phyloP scores from a whole-genome alignment of 2,888 invertebrate genomes.

The Rhingia rostrata region DNA sequence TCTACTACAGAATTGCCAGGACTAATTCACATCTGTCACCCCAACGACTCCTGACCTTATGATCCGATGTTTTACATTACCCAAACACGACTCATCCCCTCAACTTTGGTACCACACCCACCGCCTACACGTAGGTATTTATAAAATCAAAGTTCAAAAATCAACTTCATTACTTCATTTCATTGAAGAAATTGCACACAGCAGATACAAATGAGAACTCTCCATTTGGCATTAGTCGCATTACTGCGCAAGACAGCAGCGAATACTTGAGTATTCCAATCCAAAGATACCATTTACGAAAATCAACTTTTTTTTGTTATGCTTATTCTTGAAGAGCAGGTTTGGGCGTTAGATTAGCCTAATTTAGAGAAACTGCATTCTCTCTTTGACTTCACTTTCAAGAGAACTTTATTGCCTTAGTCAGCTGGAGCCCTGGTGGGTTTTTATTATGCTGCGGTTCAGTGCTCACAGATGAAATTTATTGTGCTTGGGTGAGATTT shows the following conservation, averaged over 20 bases:
- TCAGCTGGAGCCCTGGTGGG: constrained; percentile 6
- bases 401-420: constrained; percentile 9
- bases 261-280: neutral
- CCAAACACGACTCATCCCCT: neutral
- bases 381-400: constrained; percentile 6
- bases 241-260: constrained; percentile 58
- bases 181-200: constrained; percentile 60
- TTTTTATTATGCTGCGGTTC: too few species aligned
- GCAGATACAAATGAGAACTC: constrained; percentile 29
- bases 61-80: neutral
- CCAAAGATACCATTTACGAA: constrained; percentile 26
- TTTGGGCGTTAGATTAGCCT: constrained; percentile 46
- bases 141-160: constrained; percentile 61
- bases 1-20: neutral
- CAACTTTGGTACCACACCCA: constrained; percentile 1
- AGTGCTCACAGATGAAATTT: too few species aligned
- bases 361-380: neutral
- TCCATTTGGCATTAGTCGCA: neutral
- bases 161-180: constrained; percentile 56
- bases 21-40: constrained; percentile 19
- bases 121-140: constrained; percentile 15
- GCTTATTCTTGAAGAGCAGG: neutral
- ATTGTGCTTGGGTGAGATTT: too few species aligned
- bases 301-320: constrained; percentile 1
- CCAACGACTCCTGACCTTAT: constrained; percentile 14